phyloP scores from a whole-genome alignment of 2,113 vertebrate species.

The Daubentonia madagascariensis region DNA sequence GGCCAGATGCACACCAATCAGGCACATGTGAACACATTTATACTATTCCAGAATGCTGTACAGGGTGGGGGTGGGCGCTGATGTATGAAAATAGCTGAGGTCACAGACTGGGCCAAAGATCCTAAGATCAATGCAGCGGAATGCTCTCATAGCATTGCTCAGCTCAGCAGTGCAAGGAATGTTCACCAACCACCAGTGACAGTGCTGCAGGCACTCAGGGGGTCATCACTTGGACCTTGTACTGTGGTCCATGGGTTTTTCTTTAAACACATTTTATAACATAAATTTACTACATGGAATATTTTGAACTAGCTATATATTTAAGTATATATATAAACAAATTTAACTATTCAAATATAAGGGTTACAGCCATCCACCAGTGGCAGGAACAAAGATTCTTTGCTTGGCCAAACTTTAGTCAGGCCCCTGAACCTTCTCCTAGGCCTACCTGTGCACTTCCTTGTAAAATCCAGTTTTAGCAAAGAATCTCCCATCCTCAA shows the following conservation, averaged over 20 bases:
- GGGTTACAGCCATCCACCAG: background rate
- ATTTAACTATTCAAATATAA: background rate
- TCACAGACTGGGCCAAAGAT: background rate
- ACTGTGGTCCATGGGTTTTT: background rate
- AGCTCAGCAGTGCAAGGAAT: accelerated
- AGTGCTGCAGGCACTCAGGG: background rate
- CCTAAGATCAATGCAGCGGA: background rate
- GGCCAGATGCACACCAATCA: background rate
- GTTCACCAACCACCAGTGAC: too few relatives aligned
- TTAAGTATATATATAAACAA: background rate
- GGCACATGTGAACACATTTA: background rate
- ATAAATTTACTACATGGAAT: background rate
- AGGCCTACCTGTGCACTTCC: background rate
- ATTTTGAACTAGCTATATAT: background rate
- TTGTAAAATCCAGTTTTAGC: background rate
- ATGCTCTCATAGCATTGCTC: background rate
- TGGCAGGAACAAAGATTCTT: background rate
- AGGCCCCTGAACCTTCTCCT: background rate
- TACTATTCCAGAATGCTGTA: background rate
- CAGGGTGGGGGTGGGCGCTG: background rate
- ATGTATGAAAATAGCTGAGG: background rate
- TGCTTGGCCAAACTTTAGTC: too few relatives aligned
- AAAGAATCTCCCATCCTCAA: background rate
- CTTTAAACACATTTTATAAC: background rate
- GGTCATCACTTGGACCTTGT: background rate